A percentile compares a stretch with the other conserved stretches of the same genome.
These are phyloP conservation scores for Dinoponera quadriceps DNA, from an alignment of 1,140 invertebrate genomes.

Conservation along the genomic window DNA sequence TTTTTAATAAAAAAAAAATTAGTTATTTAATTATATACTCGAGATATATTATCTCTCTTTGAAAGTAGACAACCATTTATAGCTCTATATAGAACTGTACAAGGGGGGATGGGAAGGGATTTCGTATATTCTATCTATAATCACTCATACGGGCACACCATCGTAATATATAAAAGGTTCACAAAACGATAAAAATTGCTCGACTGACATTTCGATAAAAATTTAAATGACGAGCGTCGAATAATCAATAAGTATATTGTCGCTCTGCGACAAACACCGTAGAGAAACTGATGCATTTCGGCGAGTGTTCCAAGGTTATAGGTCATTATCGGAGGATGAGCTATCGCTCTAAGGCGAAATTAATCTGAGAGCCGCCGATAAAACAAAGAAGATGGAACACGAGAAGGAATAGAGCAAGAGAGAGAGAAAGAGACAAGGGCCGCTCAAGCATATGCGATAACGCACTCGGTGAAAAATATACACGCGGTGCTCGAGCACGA, in stretches of 20 bases:
- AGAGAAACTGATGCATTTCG: constrained; percentile 26
- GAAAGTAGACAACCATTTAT: not conserved
- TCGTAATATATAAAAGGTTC: constrained; percentile 14
- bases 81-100: not conserved
- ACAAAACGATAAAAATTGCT: constrained; percentile 1
- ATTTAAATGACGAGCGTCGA: constrained; percentile 25
- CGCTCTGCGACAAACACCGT: constrained; percentile 14
- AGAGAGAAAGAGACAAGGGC: not conserved
- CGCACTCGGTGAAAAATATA: constrained; percentile 52
- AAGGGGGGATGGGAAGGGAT: too few species aligned
- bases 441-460: constrained; percentile 21
- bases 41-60: not conserved
- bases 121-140: not conserved
- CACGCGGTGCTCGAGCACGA: constrained; percentile 29
- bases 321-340: constrained; percentile 55
- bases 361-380: constrained; percentile 44
- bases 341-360: constrained; percentile 57
- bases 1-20: constrained; percentile 16
- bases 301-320: constrained; percentile 35
- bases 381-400: constrained; percentile 37
- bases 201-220: constrained; percentile 44
- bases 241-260: constrained; percentile 37
- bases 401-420: constrained; percentile 2
- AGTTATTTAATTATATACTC: not conserved
- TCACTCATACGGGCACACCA: not conserved